Evolutionary conservation across 2,113 vertebrate genomes (phyloP).

Genomic region (Ptychochromis oligacanthus): DNA sequence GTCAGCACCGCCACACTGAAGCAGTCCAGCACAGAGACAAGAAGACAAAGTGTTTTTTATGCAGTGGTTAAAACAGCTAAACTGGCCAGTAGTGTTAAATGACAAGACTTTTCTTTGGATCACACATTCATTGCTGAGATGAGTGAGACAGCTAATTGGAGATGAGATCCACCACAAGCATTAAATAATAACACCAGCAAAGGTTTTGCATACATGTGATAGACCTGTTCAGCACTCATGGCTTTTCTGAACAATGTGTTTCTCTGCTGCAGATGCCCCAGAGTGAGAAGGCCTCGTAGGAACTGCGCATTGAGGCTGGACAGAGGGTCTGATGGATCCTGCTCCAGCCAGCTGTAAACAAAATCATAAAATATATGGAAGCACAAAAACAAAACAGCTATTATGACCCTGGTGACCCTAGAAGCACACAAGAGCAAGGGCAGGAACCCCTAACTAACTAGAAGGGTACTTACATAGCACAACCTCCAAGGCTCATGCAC

Average conservation of each 20-base stretch:
- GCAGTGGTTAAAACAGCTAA: not conserved
- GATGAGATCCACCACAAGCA: not conserved
- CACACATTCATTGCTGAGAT: not conserved
- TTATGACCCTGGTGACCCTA: not conserved
- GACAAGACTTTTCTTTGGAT: conserved; percentile 1
- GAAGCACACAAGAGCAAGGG: not conserved
- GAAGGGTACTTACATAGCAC: too few species aligned
- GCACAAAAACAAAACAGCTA: not conserved
- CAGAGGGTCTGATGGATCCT: conserved; percentile 55
- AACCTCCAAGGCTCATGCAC: too few species aligned
- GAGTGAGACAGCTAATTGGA: not conserved
- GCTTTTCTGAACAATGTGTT: conserved; percentile 28
- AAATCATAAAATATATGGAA: not conserved
- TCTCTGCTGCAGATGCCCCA: conserved; percentile 66
- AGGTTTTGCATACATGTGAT: conserved; percentile 69
- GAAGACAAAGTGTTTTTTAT: conserved; percentile 1
- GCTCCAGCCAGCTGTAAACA: conserved; percentile 49
- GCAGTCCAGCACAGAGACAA: conserved; percentile 33
- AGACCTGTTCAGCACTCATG: conserved; percentile 68
- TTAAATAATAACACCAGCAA: not conserved
- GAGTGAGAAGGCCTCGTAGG: conserved; percentile 70
- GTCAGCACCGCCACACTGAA: conserved; percentile 67
- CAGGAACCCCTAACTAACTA: too few species aligned
- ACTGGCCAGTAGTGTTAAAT: conserved; percentile 4
- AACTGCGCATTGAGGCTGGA: conserved; percentile 68